These are phyloP conservation scores for Hyperoplus lanceolatus DNA, from an alignment of 2,797 vertebrate genomes.

Conservation along the genomic window DNA sequence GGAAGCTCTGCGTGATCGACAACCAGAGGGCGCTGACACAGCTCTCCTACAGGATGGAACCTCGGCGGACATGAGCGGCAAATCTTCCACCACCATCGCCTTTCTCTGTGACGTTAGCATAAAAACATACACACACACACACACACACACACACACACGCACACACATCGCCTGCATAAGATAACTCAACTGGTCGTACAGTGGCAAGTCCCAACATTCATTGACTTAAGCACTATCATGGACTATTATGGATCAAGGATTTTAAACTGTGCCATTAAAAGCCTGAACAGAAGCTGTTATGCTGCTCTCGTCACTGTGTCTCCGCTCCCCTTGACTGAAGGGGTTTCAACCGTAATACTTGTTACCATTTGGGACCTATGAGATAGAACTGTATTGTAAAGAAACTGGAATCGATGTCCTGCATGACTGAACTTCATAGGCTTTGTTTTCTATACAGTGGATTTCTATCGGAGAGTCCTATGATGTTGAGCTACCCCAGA, in stretches of 20 bases:
- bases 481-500: conserved; percentile 58
- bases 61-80: conserved; percentile 89
- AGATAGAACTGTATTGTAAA: conserved; percentile 81
- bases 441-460: conserved; percentile 80
- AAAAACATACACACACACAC: background rate
- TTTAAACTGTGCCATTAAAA: conserved; percentile 71
- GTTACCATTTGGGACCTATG: conserved; percentile 70
- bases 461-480: conserved; percentile 77
- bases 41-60: conserved; percentile 96
- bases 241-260: conserved; percentile 59
- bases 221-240: conserved; percentile 49
- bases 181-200: conserved; percentile 42
- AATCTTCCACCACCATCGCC: conserved; percentile 63
- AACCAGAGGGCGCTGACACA: conserved; percentile 99
- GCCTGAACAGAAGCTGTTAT: conserved; percentile 61
- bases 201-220: conserved; percentile 71
- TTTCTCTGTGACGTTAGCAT: conserved; percentile 66
- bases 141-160: background rate
- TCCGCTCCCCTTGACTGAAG: conserved; percentile 39
- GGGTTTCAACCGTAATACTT: conserved; percentile 56
- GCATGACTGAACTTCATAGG: conserved; percentile 77
- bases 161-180: conserved; percentile 40
- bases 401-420: conserved; percentile 76
- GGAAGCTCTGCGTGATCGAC: conserved; percentile 97
- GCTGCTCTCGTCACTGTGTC: conserved; percentile 67